Base-by-base conservation (phyloP, 2,113 vertebrate species). In the Rostratula benghalensis region DNA sequence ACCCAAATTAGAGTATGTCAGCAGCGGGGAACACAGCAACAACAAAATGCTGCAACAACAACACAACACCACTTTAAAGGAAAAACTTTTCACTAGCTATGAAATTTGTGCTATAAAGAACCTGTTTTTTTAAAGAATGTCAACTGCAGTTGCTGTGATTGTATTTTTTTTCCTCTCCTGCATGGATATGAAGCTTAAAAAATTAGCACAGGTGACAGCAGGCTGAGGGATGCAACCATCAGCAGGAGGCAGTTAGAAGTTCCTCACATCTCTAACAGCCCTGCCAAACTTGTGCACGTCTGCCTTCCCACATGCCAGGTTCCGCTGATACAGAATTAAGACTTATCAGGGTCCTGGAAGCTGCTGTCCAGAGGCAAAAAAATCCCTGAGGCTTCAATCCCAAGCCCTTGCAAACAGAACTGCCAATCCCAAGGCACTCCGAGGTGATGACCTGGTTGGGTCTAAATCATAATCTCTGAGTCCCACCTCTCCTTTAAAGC, bases 41-140 rank as follows among this genome's bases (percentile, higher is more conserved):
- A 28, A 22, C 4, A 13, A 43, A 7, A 13, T 0, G 13, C 2
- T 20, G 28, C 24, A 27, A 64, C n/a, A 25, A 19, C 2, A 20
- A 9, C 24, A 37, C 28, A 15, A 4, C 3, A 68, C 0, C 0
- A 43, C 16, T 31, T 37, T 7, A 12, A 48, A 73, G 17, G 16
- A 4, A 56, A 11, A 74, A 41, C 2, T 35, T 65, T 57, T 75
- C 60, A 90, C 10, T 37, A 54, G 23, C 59, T 83, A 31, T 1
- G 12, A 81, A 19, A 46, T 83, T 37, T 75, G 11, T 54, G n/a
- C 45, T 63, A 68, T 13, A 63, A 48, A 64, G 24, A 93, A 67
- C 12, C 4, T 35, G 25, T 5, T 18, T 4, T 84, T 92, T 48
- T 63, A 67, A 77, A 79, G 31, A 46, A 74, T 1, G 2, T 35